Conservation (phyloP, 2,113 vertebrate species). For the Calidris pugnax region DNA sequence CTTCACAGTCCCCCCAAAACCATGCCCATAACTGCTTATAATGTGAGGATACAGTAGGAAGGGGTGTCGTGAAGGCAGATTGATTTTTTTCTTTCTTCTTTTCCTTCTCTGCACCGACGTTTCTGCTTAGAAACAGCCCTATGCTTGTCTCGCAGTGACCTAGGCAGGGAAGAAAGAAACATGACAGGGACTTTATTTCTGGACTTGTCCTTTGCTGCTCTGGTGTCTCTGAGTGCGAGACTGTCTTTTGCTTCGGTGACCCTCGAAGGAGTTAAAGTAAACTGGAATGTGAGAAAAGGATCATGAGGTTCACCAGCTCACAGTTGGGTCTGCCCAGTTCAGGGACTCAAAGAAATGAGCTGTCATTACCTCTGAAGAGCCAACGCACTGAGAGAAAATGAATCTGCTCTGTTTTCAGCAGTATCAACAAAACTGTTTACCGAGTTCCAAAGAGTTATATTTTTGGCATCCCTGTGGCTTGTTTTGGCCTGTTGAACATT, state of each 20-base stretch:
- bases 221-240: background rate
- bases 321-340: background rate
- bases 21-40: background rate
- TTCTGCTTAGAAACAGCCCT: background rate
- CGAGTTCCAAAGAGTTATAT: slow-evolving; percentile 32
- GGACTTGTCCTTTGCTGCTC: background rate
- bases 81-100: too few species aligned
- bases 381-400: background rate
- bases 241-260: background rate
- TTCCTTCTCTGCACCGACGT: background rate
- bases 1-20: background rate
- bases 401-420: slow-evolving; percentile 7
- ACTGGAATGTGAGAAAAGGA: background rate
- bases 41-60: too few species aligned
- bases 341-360: background rate
- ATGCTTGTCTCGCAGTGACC: background rate
- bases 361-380: background rate
- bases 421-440: slow-evolving; percentile 35
- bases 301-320: background rate
- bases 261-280: slow-evolving; percentile 21
- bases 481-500: slow-evolving; percentile 43
- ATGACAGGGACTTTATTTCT: background rate
- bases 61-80: too few species aligned
- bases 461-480: slow-evolving; percentile 45
- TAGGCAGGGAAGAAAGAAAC: background rate